These are phyloP conservation scores for Pagrus major DNA, from an alignment of 2,113 vertebrate species.

Conservation along the genomic window DNA sequence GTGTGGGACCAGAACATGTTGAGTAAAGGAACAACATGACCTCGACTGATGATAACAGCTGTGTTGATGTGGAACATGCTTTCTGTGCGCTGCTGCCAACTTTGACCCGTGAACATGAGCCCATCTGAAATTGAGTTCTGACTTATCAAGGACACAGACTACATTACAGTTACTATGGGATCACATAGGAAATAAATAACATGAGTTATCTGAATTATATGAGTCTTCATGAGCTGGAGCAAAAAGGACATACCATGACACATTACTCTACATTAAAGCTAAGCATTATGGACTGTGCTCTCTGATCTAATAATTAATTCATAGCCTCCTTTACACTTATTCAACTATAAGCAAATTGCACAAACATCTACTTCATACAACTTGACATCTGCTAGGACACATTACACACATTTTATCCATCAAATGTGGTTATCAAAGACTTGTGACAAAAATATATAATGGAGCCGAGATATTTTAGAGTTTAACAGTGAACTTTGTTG, in stretches of 20 bases:
- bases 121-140: neutral
- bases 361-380: neutral
- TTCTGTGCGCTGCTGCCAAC: neutral
- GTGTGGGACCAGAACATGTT: conserved; percentile 4
- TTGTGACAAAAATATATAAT: too few relatives aligned
- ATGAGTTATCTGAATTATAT: too few relatives aligned
- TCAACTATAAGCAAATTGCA: too few relatives aligned
- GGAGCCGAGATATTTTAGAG: too few relatives aligned
- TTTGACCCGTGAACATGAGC: neutral
- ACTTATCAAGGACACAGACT: neutral
- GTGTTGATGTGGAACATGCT: neutral
- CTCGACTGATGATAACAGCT: conserved; percentile 1
- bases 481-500: too few relatives aligned
- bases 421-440: too few relatives aligned
- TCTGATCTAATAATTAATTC: neutral
- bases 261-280: too few relatives aligned
- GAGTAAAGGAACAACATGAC: conserved; percentile 4
- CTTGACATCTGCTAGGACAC: neutral
- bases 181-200: neutral
- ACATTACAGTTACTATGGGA: neutral
- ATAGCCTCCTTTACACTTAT: neutral
- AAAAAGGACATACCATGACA: too few relatives aligned
- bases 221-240: too few relatives aligned
- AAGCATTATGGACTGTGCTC: too few relatives aligned
- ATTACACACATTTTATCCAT: too few relatives aligned